Evolutionary conservation across 2,888 invertebrate genomes (phyloP).

Genomic region (Aphodius sticticus): DNA sequence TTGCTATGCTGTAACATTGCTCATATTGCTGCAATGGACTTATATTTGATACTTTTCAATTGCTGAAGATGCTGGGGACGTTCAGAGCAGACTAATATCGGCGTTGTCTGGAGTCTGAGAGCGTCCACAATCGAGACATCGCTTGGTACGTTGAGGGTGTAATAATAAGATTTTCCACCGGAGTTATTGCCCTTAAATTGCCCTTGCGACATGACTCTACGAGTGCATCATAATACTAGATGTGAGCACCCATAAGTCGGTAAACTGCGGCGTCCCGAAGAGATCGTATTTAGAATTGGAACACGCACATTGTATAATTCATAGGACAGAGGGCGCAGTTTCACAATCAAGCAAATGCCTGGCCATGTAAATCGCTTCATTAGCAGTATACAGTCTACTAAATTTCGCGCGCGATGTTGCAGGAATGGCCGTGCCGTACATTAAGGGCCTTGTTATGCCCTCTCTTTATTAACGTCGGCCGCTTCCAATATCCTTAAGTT

Average conservation of each 20-base stretch:
- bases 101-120: background rate
- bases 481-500: constrained; percentile 58
- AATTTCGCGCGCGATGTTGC: constrained; percentile 44
- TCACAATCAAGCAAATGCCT: constrained; percentile 47
- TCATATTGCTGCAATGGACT: background rate
- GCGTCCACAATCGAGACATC: background rate
- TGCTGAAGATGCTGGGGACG: background rate
- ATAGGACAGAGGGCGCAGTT: constrained; percentile 32
- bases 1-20: too few relatives aligned
- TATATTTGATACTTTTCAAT: background rate
- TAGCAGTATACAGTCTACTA: constrained; percentile 48
- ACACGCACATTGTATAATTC: constrained; percentile 39
- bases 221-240: constrained; percentile 18
- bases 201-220: constrained; percentile 6
- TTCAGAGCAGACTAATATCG: background rate
- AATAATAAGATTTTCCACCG: constrained; percentile 20
- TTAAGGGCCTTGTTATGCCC: constrained; percentile 45
- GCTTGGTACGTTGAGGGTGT: background rate
- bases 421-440: constrained; percentile 43
- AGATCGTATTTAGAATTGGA: constrained; percentile 28
- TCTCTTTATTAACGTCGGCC: constrained; percentile 54
- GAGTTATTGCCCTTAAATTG: constrained; percentile 12
- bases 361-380: constrained; percentile 59
- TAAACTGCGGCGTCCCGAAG: background rate
- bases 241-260: constrained; percentile 11